Evolutionary conservation across 2,113 vertebrate species (phyloP), one percentile per base, ranked within the genome.

Genomic region (Grammomys dolichurus): DNA sequence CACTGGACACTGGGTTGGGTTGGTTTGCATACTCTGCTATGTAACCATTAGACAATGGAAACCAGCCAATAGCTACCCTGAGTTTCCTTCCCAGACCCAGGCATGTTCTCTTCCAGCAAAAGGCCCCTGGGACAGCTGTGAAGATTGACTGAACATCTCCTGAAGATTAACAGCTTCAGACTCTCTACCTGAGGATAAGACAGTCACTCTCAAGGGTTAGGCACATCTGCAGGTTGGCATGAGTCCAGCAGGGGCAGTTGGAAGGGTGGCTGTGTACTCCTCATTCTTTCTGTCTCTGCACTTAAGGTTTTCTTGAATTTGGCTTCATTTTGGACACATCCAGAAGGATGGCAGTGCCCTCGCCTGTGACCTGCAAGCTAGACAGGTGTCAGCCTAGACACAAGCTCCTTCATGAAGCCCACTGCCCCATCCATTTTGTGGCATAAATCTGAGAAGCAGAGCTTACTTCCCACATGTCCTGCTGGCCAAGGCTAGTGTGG

Each of bases 231-330:
- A 20, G 56, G 46, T 0, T 24, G 24, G 33, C 24, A 5, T 1
- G 24, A 51, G 28, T 22, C 1, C 0, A 4, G n/a, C 2, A 20
- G 14, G 26, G 4, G 2, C 8, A 2, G 33, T 5, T 17, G 4
- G 63, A 3, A 17, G 36, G 51, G 22, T 6, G n/a, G 20, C 5
- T 10, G 65, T 54, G 26, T 14, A 12, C 14, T n/a, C 7, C 28
- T 28, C 11, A 14, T 5, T 17, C 48, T 40, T 6, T 4, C 7
- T 26, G 1, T 54, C 67, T 73, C 43, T 6, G 2, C 0, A 75
- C 5, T 31, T 70, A 33, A 5, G 1, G 17, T 0, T 8, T n/a
- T 17, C 1, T 3, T 14, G 33, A 33, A 24, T 8, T 0, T 26
- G 56, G 31, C 73, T 16, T 40, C 3, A 0, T n/a, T n/a, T 67